Base-by-base conservation (phyloP, 2,113 vertebrate species). In the Bufo gargarizans region DNA sequence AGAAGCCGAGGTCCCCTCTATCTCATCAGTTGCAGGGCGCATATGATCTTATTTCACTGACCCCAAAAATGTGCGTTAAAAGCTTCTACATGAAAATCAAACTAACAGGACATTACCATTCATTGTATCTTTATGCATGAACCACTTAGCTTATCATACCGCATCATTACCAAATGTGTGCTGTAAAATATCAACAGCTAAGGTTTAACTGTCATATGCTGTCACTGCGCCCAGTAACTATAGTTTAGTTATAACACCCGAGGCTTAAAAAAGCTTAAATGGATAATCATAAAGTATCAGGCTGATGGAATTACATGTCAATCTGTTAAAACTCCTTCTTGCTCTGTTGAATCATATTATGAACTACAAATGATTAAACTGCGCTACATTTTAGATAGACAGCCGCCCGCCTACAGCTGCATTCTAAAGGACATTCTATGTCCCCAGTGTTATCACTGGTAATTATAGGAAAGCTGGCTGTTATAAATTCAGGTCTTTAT, bases 281-380 rank as follows among this genome's bases (percentile, higher is more conserved):
- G 59, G 87, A 84, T 88, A 82, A 89, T 77, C 80, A 83, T 83
- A 88, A 83, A 84, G 72, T 84, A 84, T 89, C 79, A 78, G 49
- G 47, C 71, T 84, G 72, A 77, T 84, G 59, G 82, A 84, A 89
- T 89, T 89, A 84, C 72, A 83, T 88, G 87, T 89, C 87, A 89
- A 78, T 84, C 87, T 89, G n/a, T 84, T 50, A 69, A 89, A 89
- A 84, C 82, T 84, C 58, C 71, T 88, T 82, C 78, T 84, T 89
- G 87, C 87, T 89, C 71, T 49, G 81, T 71, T 84, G 87, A 84
- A 84, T 89, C 81, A 78, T 82, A 89, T 89, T 84, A 89, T 89
- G 81, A 89, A 89, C 81, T 89, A 84, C 87, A 89, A 82, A 89
- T 89, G 87, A 89, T 89, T 89, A 84, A 89, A 89, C 82, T 78